Conservation (phyloP, 2,113 vertebrate species). For the Microcebus lehilahytsara region DNA sequence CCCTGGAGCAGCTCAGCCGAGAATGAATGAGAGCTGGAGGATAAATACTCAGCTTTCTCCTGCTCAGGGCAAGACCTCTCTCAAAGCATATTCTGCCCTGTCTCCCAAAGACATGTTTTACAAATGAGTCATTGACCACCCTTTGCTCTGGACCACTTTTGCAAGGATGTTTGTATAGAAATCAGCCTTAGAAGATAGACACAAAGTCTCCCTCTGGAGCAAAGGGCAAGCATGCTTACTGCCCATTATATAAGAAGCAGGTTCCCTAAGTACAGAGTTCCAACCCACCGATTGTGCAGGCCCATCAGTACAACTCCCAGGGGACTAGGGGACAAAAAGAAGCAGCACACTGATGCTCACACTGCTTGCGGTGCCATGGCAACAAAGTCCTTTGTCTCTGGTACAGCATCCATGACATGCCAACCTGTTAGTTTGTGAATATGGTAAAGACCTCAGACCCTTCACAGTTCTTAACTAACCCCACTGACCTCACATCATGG, state of each 20-base stretch:
- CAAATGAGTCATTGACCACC: neutral
- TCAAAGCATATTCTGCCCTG: neutral
- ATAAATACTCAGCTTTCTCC: neutral
- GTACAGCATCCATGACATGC: neutral
- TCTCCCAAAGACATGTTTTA: neutral
- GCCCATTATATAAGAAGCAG: neutral
- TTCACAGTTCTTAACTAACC: neutral
- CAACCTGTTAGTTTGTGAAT: neutral
- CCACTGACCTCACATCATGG: neutral
- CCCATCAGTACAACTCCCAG: rapidly evolving
- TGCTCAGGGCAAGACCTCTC: neutral
- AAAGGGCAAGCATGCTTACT: neutral
- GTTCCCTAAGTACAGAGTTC: neutral
- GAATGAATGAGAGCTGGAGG: neutral
- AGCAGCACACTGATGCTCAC: rapidly evolving
- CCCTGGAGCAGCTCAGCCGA: neutral
- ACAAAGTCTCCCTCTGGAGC: neutral
- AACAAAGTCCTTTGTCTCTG: neutral
- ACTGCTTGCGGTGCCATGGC: rapidly evolving
- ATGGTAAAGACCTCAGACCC: neutral
- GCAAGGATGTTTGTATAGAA: neutral
- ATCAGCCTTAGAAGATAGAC: neutral
- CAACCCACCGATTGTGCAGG: neutral
- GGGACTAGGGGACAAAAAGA: neutral
- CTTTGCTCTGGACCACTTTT: neutral